These are phyloP conservation scores for Actinemys pallida DNA, from an alignment of 2,113 vertebrate genomes.

Conservation along the genomic window DNA sequence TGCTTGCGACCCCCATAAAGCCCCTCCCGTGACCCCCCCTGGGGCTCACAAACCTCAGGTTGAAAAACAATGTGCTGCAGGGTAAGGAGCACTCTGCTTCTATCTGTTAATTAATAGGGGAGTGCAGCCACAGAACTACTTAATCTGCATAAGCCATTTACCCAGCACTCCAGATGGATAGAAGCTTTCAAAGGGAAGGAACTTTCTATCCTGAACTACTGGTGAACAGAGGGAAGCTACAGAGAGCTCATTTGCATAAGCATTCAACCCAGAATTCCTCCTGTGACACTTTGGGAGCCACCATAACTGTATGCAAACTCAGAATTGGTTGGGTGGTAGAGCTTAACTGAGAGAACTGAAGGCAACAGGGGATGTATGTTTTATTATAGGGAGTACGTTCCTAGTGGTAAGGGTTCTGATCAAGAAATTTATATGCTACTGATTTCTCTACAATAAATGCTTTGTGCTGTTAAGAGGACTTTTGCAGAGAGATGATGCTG, in stretches of 20 bases:
- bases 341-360: background rate
- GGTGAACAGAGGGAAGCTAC: background rate
- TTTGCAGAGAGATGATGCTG: no score
- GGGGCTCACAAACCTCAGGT: background rate
- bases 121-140: background rate
- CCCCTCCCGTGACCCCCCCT: no score
- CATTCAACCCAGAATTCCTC: constrained; percentile 9
- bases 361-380: background rate
- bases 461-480: no score
- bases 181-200: background rate
- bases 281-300: background rate
- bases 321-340: background rate
- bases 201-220: background rate
- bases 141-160: background rate
- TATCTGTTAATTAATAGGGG: background rate
- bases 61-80: background rate
- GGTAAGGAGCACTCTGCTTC: background rate
- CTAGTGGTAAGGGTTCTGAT: no score
- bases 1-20: background rate
- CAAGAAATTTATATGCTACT: no score
- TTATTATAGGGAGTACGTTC: background rate
- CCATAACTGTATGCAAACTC: background rate
- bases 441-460: no score
- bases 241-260: background rate
- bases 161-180: background rate